phyloP scores from a whole-genome alignment of 2,888 invertebrate genomes.

The Pyrrhosoma nymphula region DNA sequence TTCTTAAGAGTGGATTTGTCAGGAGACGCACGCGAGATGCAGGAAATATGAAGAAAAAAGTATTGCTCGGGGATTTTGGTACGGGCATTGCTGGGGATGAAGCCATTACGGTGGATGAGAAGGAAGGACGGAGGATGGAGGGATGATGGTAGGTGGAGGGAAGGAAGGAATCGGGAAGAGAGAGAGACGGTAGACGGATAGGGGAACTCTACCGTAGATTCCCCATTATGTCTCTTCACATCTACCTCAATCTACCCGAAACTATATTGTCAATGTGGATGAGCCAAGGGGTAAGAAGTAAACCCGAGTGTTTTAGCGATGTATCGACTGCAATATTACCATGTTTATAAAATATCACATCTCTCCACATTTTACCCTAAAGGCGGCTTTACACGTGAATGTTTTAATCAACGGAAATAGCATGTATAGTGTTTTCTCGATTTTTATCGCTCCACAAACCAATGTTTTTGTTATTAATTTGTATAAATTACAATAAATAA shows the following conservation, averaged over 20 bases:
- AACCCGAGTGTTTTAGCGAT: too few species aligned
- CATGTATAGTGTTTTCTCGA: too few species aligned
- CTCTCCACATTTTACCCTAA: too few species aligned
- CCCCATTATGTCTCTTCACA: background rate
- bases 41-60: background rate
- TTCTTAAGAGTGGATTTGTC: background rate
- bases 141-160: background rate
- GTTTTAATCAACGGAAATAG: too few species aligned
- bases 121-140: background rate
- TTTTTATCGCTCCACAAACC: too few species aligned
- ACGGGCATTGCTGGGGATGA: background rate
- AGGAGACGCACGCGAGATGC: background rate
- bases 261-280: constrained; percentile 30
- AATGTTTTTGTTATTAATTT: too few species aligned
- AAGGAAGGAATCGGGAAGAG: background rate
- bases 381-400: too few species aligned
- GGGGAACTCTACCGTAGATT: background rate
- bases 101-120: constrained; percentile 25
- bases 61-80: background rate
- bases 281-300: background rate
- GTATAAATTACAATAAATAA: too few species aligned
- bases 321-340: too few species aligned
- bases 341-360: too few species aligned
- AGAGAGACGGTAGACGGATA: too few species aligned
- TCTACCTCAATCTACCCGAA: background rate